Conservation (phyloP, 2,888 invertebrate species). For the Tanypteryx hageni region DNA sequence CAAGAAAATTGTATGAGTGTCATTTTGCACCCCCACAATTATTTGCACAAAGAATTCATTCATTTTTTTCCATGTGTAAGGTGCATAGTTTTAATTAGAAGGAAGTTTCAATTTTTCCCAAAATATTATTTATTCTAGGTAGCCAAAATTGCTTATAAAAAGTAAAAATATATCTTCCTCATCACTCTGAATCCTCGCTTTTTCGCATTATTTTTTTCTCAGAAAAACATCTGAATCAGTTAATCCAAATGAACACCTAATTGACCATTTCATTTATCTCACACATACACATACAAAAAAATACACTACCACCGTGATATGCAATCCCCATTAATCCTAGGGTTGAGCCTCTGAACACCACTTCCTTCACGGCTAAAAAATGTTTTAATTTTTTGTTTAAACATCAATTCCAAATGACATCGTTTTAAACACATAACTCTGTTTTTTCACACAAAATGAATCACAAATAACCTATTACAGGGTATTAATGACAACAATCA, state of each 20-base stretch:
- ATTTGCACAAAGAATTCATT: conserved; percentile 50
- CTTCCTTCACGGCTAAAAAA: conserved; percentile 27
- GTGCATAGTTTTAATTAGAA: conserved; percentile 57
- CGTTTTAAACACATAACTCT: conserved; percentile 46
- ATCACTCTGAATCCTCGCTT: conserved; percentile 45
- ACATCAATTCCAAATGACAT: conserved; percentile 35
- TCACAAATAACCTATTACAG: conserved; percentile 48
- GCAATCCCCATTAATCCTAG: conserved; percentile 46
- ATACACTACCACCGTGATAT: conserved; percentile 49
- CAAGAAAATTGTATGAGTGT: conserved; percentile 58
- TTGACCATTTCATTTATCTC: conserved; percentile 57
- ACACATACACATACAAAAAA: conserved; percentile 53
- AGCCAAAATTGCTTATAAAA: conserved; percentile 64
- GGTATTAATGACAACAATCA: conserved; percentile 24
- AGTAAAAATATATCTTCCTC: conserved; percentile 63
- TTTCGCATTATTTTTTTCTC: not conserved
- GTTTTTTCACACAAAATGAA: conserved; percentile 36
- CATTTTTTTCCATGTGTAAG: conserved; percentile 29
- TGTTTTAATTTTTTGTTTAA: not conserved
- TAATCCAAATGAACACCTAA: conserved; percentile 63
- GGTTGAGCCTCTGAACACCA: conserved; percentile 49
- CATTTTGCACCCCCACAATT: conserved; percentile 45
- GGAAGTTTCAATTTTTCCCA: conserved; percentile 62
- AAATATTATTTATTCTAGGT: conserved; percentile 58
- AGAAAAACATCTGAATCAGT: conserved; percentile 57